Evolutionary conservation across 2,797 vertebrate species (phyloP).

Genomic region (Sebastes goodei): DNA sequence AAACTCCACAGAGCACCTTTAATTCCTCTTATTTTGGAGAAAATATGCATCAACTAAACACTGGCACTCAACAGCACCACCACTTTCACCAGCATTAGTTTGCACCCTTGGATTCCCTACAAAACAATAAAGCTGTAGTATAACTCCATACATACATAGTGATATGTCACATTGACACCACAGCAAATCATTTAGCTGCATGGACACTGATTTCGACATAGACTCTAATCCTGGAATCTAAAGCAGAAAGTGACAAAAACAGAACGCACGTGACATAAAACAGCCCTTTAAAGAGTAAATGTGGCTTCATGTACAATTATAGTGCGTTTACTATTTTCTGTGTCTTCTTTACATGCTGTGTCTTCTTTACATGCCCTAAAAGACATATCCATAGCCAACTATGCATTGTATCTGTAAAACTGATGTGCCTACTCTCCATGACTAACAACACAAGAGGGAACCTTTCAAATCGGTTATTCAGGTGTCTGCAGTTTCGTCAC

Average conservation of each 20-base stretch:
- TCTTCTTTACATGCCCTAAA: background rate
- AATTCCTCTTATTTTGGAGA: background rate
- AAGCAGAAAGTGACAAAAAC: background rate
- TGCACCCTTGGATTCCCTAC: background rate
- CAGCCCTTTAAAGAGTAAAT: background rate
- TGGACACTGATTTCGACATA: background rate
- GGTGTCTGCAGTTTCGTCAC: conserved; percentile 9
- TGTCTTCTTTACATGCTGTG: background rate
- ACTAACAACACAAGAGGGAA: background rate
- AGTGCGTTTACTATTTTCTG: background rate
- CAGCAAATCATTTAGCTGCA: conserved; percentile 2
- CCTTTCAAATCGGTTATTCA: conserved; percentile 16
- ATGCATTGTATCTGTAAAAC: background rate
- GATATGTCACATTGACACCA: background rate
- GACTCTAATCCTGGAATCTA: background rate
- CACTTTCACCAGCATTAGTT: too few relatives aligned
- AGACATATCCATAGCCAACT: background rate
- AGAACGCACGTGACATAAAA: background rate
- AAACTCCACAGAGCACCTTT: background rate
- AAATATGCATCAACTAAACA: background rate
- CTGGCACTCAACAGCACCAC: background rate
- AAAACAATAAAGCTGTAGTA: background rate
- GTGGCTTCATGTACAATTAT: background rate
- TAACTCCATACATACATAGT: background rate
- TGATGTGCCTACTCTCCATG: background rate